These are phyloP conservation scores for Oryzias sinensis DNA, from an alignment of 2,797 vertebrate species.

Conservation along the genomic window DNA sequence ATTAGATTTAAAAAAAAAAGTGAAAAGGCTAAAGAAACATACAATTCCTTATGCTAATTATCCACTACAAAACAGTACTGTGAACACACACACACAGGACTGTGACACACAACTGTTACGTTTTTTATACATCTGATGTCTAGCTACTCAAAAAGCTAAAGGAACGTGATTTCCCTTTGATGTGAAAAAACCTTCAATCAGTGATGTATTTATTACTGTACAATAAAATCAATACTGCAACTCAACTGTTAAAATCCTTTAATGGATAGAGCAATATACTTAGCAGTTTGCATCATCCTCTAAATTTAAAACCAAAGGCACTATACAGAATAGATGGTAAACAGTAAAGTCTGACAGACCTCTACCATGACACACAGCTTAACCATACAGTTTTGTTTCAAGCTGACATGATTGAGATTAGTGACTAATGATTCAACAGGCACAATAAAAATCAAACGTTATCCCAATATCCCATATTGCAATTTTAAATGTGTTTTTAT, in stretches of 20 bases:
- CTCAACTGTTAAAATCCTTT: conserved; percentile 81
- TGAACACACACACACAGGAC: conserved; percentile 44
- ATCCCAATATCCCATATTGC: no score
- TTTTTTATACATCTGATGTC: conserved; percentile 54
- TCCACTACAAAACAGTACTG: conserved; percentile 57
- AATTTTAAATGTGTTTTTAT: no score
- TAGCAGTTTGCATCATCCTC: conserved; percentile 77
- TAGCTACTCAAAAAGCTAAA: conserved; percentile 57
- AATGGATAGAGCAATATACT: conserved; percentile 82
- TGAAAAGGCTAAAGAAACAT: conserved; percentile 14
- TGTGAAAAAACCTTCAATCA: conserved; percentile 77
- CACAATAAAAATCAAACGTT: no score
- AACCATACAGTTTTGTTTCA: conserved; percentile 28
- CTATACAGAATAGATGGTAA: conserved; percentile 54
- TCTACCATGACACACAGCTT: conserved; percentile 52
- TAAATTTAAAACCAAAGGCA: conserved; percentile 66
- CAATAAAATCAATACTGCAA: conserved; percentile 83
- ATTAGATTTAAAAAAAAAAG: conserved; percentile 21
- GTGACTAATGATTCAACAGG: conserved; percentile 2
- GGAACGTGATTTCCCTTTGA: conserved; percentile 72
- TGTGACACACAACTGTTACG: conserved; percentile 66
- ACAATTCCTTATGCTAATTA: conserved; percentile 44
- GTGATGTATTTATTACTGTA: conserved; percentile 81
- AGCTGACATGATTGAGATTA: conserved; percentile 9
- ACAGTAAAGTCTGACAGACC: conserved; percentile 67